Conservation (phyloP, 2,113 vertebrate genomes). For the Pyrgilauda ruficollis region DNA sequence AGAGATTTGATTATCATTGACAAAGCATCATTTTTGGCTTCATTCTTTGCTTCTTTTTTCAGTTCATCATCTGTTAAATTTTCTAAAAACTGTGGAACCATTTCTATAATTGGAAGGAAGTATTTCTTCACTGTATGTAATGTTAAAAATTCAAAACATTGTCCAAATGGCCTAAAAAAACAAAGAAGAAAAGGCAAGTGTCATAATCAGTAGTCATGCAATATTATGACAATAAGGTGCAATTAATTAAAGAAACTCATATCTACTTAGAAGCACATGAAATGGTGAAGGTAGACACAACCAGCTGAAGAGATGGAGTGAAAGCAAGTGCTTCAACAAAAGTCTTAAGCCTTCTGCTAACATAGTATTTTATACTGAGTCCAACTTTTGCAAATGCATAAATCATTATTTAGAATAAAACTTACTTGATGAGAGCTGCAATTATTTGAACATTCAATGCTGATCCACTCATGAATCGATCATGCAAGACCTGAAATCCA, state of each 20-base stretch:
- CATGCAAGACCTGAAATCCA: constrained; percentile 98
- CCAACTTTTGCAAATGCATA: background rate
- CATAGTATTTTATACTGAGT: background rate
- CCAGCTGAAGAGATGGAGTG: background rate
- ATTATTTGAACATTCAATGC: constrained; percentile 99
- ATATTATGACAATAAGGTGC: background rate
- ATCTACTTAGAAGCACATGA: background rate
- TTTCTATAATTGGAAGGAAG: constrained; percentile 99
- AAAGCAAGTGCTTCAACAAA: background rate
- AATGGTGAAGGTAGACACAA: background rate
- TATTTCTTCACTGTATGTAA: constrained; percentile 99
- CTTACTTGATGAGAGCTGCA: constrained; percentile 99
- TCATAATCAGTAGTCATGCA: background rate
- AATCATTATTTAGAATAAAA: background rate
- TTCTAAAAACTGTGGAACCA: constrained; percentile 99
- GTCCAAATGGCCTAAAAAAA: constrained; percentile 93
- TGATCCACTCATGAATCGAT: constrained; percentile 98
- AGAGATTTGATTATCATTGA: constrained; percentile 99
- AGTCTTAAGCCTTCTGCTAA: background rate
- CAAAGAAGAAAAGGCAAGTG: background rate
- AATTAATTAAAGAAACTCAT: background rate
- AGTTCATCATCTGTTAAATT: constrained; percentile 99
- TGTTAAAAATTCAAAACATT: constrained; percentile 98
- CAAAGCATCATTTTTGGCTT: constrained; percentile 99
- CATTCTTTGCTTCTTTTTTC: constrained; percentile 99